phyloP scores from a whole-genome alignment of 2,797 vertebrate genomes.

The Paedocypris micromegethes region DNA sequence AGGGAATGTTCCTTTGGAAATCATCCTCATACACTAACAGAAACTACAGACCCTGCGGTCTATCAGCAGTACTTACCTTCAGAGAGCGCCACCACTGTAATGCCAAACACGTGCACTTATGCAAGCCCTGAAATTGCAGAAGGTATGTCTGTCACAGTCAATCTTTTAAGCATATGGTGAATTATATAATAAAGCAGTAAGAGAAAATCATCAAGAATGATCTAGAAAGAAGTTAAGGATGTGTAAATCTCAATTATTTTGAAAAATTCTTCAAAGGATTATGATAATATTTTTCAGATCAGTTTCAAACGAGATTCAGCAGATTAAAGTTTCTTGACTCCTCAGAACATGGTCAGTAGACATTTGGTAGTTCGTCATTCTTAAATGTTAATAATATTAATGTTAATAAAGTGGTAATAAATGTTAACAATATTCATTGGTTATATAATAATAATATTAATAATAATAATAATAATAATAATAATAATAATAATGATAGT shows the following conservation, averaged over 20 bases:
- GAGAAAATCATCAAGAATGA: slow-evolving; percentile 12
- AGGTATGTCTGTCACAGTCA: slow-evolving; percentile 27
- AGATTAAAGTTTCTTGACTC: too few relatives aligned
- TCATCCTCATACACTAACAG: slow-evolving; percentile 52
- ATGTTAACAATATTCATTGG: too few relatives aligned
- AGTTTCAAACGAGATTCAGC: too few relatives aligned
- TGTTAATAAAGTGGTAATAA: too few relatives aligned
- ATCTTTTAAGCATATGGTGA: slow-evolving; percentile 46
- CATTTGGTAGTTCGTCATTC: too few relatives aligned
- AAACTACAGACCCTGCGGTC: slow-evolving; percentile 52
- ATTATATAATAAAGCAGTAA: slow-evolving; percentile 17
- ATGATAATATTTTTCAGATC: too few relatives aligned
- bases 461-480: too few relatives aligned
- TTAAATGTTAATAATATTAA: too few relatives aligned
- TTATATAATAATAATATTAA: too few relatives aligned
- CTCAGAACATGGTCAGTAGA: too few relatives aligned
- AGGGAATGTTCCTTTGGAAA: slow-evolving; percentile 35
- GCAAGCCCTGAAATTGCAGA: slow-evolving; percentile 32
- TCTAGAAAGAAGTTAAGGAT: slow-evolving; percentile 10
- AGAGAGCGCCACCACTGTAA: slow-evolving; percentile 36
- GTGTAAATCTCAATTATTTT: neutral
- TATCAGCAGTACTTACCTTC: slow-evolving; percentile 50
- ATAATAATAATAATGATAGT: too few relatives aligned
- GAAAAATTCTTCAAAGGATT: neutral
- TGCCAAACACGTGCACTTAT: slow-evolving; percentile 27